Evolutionary conservation across 2,797 vertebrate genomes (phyloP), one percentile per base, ranked within the genome.

Genomic region (Enteromius afrohamiltoni): DNA sequence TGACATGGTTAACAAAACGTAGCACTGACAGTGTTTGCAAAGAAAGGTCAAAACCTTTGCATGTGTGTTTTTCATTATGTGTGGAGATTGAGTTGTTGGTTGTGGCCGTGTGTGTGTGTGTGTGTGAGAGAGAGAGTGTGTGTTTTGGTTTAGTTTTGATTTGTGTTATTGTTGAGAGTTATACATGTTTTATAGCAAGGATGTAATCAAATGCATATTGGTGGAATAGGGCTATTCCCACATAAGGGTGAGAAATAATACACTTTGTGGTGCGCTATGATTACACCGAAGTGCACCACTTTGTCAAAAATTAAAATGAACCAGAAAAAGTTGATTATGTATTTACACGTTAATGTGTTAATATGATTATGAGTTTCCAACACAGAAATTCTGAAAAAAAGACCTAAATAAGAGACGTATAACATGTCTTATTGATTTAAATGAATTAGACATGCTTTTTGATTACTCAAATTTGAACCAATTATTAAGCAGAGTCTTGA

Each of bases 21-120:
- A 1, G 16, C 29, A 23, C 17, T 71, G 45, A 47, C 23, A 29
- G 14, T 29, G 49, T 53, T 74, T 23, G 49, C 29, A 75, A 16
- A 75, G 11, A 75, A 75, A n/a, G 71, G 29, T 55, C 31, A 4
- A n/a, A 75, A 9, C 49, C 49, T 55, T 26, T 42, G 53, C 74
- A 60, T 42, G 53, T 76, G 34, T 77, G 34, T 11, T 64, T 64
- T 45, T 77, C 58, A 64, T 77, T 31, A 29, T 47, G 55, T n/a
- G 75, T 31, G 40, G 10, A 53, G 51, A 29, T 13, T 49, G 23
- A 19, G 75, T 29, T 42, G 16, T 23, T 19, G 19, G 45, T 37
- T 79, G 3, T 1, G 1, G 9, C 16, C 13, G 16, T 51, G 70
- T 73, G 70, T 73, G 37, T 7, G 37, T 7, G 67, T 10, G 53